phyloP scores from a whole-genome alignment of 2,888 invertebrate genomes.

The Leptopilina drosophilae region DNA sequence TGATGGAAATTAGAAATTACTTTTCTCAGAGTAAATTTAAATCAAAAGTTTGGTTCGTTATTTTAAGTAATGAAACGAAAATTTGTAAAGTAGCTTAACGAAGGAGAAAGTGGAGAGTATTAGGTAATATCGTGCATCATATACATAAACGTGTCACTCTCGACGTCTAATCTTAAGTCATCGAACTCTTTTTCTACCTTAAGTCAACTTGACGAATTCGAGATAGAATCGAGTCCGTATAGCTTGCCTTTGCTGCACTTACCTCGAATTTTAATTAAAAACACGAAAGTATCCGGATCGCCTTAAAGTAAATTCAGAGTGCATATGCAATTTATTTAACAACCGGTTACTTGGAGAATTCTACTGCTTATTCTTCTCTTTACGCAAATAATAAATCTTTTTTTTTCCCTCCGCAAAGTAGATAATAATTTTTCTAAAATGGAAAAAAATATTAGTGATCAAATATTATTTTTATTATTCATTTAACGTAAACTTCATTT shows the following conservation, averaged over 20 bases:
- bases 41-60: not conserved
- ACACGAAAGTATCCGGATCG: conserved; percentile 35
- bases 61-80: not conserved
- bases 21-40: no score
- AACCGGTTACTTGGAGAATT: conserved; percentile 26
- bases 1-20: not conserved
- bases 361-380: conserved; percentile 18
- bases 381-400: not conserved
- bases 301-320: conserved; percentile 25
- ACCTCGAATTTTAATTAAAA: conserved; percentile 37
- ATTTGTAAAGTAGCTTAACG: conserved; percentile 13
- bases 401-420: not conserved
- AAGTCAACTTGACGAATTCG: conserved; percentile 21
- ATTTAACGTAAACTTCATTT: no score
- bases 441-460: no score
- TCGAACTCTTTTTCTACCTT: conserved; percentile 38
- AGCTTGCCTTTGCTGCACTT: conserved; percentile 28
- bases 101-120: conserved; percentile 39
- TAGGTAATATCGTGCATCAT: conserved; percentile 41
- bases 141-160: not conserved
- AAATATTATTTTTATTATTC: no score
- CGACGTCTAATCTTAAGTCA: conserved; percentile 34
- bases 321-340: conserved; percentile 22
- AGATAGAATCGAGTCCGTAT: conserved; percentile 19
- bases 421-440: no score